Evolutionary conservation across 2,797 vertebrate species (phyloP).

Genomic region (Enteromius viviparus): DNA sequence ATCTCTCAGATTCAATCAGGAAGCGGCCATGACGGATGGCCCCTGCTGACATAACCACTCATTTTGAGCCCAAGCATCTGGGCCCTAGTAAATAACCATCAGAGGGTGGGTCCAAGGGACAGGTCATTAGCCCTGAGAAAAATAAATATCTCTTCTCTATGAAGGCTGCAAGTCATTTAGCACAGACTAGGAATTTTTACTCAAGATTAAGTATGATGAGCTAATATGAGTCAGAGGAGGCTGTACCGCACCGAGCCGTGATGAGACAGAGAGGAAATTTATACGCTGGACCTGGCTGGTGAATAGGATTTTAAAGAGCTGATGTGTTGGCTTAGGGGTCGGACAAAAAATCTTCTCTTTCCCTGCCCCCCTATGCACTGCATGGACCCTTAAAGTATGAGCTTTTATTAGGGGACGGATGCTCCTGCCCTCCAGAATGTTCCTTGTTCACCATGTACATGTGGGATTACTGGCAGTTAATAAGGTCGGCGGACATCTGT

Average conservation of each 20-base stretch:
- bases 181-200: constrained; percentile 98
- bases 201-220: constrained; percentile 99
- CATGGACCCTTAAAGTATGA: not conserved
- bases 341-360: constrained; percentile 29
- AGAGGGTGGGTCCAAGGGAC: constrained; percentile 98
- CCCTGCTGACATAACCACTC: constrained; percentile 99
- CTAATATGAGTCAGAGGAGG: constrained; percentile 96
- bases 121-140: constrained; percentile 99
- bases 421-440: constrained; percentile 1
- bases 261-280: constrained; percentile 90
- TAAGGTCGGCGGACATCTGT: constrained; percentile 45
- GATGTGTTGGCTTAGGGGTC: constrained; percentile 66
- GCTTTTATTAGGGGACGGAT: not conserved
- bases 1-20: constrained; percentile 97
- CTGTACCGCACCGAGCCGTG: constrained; percentile 81
- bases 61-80: constrained; percentile 99
- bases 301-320: constrained; percentile 88
- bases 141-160: constrained; percentile 99
- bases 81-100: constrained; percentile 99
- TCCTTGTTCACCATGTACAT: constrained; percentile 10
- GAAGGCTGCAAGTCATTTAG: constrained; percentile 99
- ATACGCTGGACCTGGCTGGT: constrained; percentile 84
- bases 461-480: constrained; percentile 20
- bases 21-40: constrained; percentile 92
- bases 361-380: constrained; percentile 22